Conservation (phyloP, 2,797 vertebrate genomes). For the Tachyglossus aculeatus region DNA sequence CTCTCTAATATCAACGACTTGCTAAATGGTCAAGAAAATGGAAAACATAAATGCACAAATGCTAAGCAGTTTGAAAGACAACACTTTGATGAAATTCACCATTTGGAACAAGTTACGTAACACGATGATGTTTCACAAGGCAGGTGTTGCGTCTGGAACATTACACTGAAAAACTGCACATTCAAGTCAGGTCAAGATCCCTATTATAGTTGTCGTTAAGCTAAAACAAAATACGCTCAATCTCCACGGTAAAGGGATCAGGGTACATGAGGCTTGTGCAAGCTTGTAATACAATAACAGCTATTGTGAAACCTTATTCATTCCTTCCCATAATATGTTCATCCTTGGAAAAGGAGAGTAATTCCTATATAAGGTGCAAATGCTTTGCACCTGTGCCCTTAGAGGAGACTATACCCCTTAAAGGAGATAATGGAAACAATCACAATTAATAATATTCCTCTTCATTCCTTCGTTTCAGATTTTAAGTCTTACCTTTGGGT, state of each 20-base stretch:
- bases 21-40: constrained; percentile 74
- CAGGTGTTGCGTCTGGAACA: constrained; percentile 9
- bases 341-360: constrained; percentile 17
- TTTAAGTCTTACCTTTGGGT: constrained; percentile 86
- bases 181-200: constrained; percentile 16
- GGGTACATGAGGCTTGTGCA: constrained; percentile 9
- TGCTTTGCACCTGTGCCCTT: background rate
- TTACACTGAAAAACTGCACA: background rate
- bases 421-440: background rate
- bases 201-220: background rate
- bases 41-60: constrained; percentile 3
- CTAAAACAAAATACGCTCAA: background rate
- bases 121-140: constrained; percentile 38
- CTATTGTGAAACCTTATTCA: constrained; percentile 28
- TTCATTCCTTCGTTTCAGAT: background rate
- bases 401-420: background rate
- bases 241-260: background rate
- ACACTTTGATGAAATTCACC: constrained; percentile 19
- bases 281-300: constrained; percentile 42
- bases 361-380: constrained; percentile 45
- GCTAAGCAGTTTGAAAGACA: constrained; percentile 32
- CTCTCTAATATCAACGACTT: constrained; percentile 93
- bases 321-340: constrained; percentile 27
- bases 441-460: background rate
- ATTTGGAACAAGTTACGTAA: background rate